A percentile compares a stretch with the other conserved stretches of the same genome.
Conservation (phyloP, 2,113 vertebrate species). For the Athene noctua region DNA sequence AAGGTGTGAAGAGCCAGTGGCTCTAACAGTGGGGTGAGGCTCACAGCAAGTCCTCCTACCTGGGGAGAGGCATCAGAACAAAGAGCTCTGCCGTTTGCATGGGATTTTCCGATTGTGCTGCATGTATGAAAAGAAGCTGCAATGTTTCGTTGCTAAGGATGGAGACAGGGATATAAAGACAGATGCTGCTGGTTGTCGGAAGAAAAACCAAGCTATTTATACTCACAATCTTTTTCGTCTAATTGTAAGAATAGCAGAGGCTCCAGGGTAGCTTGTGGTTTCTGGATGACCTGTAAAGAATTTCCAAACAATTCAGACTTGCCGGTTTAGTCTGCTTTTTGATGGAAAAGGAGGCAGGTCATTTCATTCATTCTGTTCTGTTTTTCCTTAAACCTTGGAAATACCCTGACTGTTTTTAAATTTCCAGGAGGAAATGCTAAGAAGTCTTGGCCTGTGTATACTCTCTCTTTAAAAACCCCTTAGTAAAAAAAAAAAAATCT, state of each 20-base stretch:
- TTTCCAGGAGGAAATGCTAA: neutral
- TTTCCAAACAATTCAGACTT: neutral
- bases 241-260: neutral
- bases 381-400: neutral
- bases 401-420: neutral
- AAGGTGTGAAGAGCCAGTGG: neutral
- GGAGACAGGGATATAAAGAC: neutral
- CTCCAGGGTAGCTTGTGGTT: neutral
- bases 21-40: neutral
- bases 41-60: neutral
- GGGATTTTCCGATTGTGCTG: neutral
- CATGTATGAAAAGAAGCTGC: neutral
- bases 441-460: neutral
- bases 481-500: neutral
- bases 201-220: neutral
- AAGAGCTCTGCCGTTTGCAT: neutral
- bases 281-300: neutral
- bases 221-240: rapidly evolving
- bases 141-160: constrained; percentile 4
- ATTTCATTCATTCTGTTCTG: neutral
- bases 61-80: neutral
- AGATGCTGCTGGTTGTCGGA: constrained; percentile 4
- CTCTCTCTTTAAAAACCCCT: neutral
- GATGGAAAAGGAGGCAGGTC: neutral
- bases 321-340: neutral